These are phyloP conservation scores for Troilus luridus DNA, from an alignment of 2,888 invertebrate species.

Conservation along the genomic window DNA sequence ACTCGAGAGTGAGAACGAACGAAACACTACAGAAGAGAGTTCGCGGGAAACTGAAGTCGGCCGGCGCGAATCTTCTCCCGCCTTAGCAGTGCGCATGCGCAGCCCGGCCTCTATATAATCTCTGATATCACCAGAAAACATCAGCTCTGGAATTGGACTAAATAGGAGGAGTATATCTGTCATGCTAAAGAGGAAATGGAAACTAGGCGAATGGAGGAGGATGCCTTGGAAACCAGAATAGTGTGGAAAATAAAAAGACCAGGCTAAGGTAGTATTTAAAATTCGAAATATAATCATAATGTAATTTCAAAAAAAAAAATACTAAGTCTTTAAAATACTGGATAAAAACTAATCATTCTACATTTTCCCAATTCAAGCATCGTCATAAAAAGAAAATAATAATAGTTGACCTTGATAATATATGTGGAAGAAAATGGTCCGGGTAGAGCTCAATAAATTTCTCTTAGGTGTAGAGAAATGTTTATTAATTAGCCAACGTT, in stretches of 20 bases:
- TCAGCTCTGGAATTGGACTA: not conserved
- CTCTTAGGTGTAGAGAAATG: no score
- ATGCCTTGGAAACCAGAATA: not conserved
- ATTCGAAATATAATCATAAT: no score
- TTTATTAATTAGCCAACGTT: no score
- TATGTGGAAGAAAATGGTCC: no score
- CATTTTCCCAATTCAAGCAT: no score
- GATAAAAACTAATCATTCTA: no score
- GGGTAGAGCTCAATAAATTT: no score
- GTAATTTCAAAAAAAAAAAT: no score
- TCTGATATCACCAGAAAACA: conserved; percentile 10
- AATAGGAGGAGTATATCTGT: not conserved
- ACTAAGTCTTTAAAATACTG: no score
- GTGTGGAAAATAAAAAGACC: not conserved
- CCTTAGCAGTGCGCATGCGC: not conserved
- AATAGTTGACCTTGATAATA: no score
- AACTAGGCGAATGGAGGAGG: not conserved
- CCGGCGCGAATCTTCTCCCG: not conserved
- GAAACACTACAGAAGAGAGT: not conserved
- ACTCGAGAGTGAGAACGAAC: not conserved
- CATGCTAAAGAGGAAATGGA: not conserved
- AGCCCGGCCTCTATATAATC: not conserved
- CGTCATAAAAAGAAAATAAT: no score
- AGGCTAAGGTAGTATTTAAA: no score
- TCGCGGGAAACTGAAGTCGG: not conserved